Percentiles rank a stretch among this genome's conserved stretches.
Evolutionary conservation across 2,888 invertebrate species (phyloP).

Genomic region (Prosopocoilus inquinatus): DNA sequence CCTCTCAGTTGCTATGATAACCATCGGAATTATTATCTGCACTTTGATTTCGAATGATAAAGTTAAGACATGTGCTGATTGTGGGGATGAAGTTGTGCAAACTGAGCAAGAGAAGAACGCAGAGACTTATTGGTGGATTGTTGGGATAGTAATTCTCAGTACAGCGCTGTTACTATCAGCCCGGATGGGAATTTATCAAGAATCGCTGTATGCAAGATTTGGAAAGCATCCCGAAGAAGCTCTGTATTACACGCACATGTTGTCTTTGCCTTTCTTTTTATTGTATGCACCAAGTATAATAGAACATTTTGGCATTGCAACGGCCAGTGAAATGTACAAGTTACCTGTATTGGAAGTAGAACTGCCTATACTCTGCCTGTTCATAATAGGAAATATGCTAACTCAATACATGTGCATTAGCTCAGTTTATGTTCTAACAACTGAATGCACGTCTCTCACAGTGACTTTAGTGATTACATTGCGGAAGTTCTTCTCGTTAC

Average conservation of each 20-base stretch:
- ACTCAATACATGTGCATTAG: slow-evolving; percentile 95
- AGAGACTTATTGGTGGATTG: slow-evolving; percentile 61
- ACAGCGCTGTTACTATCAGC: slow-evolving; percentile 90
- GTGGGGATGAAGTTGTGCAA: slow-evolving; percentile 32
- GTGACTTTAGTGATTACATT: slow-evolving; percentile 95
- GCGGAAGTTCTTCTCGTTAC: slow-evolving; percentile 89
- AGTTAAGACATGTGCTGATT: slow-evolving; percentile 45
- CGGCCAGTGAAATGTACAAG: slow-evolving; percentile 58
- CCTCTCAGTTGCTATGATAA: slow-evolving; percentile 88
- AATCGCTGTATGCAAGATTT: slow-evolving; percentile 74
- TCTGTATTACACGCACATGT: slow-evolving; percentile 81
- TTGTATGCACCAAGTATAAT: slow-evolving; percentile 75
- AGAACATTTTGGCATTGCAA: slow-evolving; percentile 72
- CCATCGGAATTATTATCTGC: slow-evolving; percentile 86
- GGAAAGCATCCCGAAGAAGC: slow-evolving; percentile 93
- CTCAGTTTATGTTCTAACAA: slow-evolving; percentile 90
- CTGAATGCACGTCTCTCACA: slow-evolving; percentile 90
- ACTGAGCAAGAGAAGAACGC: slow-evolving; percentile 43
- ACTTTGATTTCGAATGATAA: slow-evolving; percentile 81
- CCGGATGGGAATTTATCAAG: slow-evolving; percentile 90
- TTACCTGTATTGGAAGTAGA: slow-evolving; percentile 61
- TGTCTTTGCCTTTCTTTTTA: slow-evolving; percentile 88
- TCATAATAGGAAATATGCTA: slow-evolving; percentile 76
- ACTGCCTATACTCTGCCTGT: slow-evolving; percentile 75
- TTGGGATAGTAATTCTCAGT: slow-evolving; percentile 80